These are phyloP conservation scores for Elanoides forficatus DNA, from an alignment of 2,113 vertebrate species.

Conservation along the genomic window DNA sequence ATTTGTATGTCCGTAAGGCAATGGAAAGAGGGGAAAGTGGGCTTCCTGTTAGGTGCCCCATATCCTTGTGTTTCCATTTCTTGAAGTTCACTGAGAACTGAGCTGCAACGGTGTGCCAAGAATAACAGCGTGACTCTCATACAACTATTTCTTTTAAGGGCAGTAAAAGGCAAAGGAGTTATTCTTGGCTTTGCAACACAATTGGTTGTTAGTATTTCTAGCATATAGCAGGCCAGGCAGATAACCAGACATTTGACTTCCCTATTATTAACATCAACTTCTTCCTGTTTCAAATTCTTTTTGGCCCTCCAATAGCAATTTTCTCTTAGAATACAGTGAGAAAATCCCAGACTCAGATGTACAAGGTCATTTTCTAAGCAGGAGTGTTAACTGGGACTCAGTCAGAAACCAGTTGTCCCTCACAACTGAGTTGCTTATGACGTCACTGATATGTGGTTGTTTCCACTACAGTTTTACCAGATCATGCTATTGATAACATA, in stretches of 20 bases:
- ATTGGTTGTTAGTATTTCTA: neutral
- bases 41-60: neutral
- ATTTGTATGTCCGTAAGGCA: neutral
- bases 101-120: neutral
- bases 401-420: neutral
- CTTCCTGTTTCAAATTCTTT: neutral
- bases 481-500: neutral
- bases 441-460: rapidly evolving
- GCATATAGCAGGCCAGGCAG: neutral
- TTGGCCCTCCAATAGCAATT: neutral
- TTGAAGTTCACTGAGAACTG: neutral
- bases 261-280: neutral
- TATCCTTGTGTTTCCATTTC: neutral
- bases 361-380: neutral
- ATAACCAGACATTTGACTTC: neutral
- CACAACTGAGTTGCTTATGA: neutral
- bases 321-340: neutral
- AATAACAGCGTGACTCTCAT: neutral
- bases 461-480: neutral
- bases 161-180: neutral
- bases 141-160: neutral
- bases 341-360: neutral
- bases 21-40: neutral
- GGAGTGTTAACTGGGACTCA: neutral
- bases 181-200: neutral